A percentile compares a stretch with the other conserved stretches of the same genome.
Evolutionary conservation across 2,797 vertebrate species (phyloP).

Genomic region (Tokudaia tokunoshimensis): DNA sequence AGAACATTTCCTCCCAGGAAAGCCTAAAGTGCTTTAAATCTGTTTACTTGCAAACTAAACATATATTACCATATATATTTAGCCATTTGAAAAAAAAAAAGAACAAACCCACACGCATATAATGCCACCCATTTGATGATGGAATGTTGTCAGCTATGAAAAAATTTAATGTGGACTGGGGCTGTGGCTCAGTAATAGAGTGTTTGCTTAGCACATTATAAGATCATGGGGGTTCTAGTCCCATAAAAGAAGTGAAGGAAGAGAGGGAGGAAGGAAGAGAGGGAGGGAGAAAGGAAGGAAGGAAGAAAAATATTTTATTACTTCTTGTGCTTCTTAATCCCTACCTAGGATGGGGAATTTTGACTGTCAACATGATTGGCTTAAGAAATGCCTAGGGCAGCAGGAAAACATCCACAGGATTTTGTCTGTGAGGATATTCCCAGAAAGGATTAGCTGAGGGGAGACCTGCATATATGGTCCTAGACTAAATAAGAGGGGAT

Average conservation of each 20-base stretch:
- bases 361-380: neutral
- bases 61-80: constrained; percentile 52
- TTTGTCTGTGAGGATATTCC: neutral
- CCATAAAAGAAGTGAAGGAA: neutral
- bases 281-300: neutral
- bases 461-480: neutral
- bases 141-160: constrained; percentile 59
- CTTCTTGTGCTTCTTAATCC: neutral
- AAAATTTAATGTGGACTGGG: neutral
- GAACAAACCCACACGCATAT: neutral
- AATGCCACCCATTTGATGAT: constrained; percentile 14
- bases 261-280: too few species aligned
- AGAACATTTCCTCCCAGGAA: constrained; percentile 72
- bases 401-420: neutral
- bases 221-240: neutral
- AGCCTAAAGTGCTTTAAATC: constrained; percentile 61
- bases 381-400: neutral
- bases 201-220: neutral
- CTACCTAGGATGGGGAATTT: neutral
- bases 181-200: neutral
- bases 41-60: constrained; percentile 72
- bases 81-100: constrained; percentile 52
- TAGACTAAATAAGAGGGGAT: neutral
- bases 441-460: neutral
- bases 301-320: neutral